Evolutionary conservation across 1,140 invertebrate genomes (phyloP), one percentile per base, ranked within the genome.

Genomic region (Philopotamus ludificatus): DNA sequence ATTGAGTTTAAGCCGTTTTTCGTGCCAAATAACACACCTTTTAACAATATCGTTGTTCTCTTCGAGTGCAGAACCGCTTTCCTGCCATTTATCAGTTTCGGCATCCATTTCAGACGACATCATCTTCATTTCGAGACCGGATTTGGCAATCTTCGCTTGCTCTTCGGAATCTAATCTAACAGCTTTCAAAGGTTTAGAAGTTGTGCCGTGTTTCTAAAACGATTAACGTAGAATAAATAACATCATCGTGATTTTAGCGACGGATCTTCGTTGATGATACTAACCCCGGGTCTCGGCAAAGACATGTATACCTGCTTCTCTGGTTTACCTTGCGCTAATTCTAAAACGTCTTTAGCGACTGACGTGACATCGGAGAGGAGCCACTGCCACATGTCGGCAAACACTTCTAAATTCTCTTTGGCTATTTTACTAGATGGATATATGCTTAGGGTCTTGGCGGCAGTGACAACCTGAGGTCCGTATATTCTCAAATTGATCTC

Each of bases 1-100:
- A n/a, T n/a, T n/a, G n/a, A n/a, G n/a, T n/a, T n/a, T n/a, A n/a
- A n/a, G n/a, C n/a, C n/a, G n/a, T n/a, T n/a, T n/a, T n/a, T n/a
- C n/a, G n/a, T 39, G 34, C 34, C n/a, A 39, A 39, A 8, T 8
- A 8, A n/a, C 44, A 16, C 16, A 79, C 79, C 95, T 84, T 77
- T 97, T 97, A 26, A 99, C 95, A 71, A 99, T 98, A 72, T 98
- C 97, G 78, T 98, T 98, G 78, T 98, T 94, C 77, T 96, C 92
- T 79, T 93, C 85, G 71, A 89, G 73, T 74, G 77, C 82, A 72
- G 80, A 83, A 22, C 86, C 87, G 70, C 82, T 85, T 67, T 89
- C 87, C 73, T 95, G 90, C 94, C 94, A 98, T 76, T 95, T 95
- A 72, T 97, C 93, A 59, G 95, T 94, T 80, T 98, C 95, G 8